Base-by-base conservation (phyloP, 1,140 invertebrate species). In the Helicorthomorpha holstii region DNA sequence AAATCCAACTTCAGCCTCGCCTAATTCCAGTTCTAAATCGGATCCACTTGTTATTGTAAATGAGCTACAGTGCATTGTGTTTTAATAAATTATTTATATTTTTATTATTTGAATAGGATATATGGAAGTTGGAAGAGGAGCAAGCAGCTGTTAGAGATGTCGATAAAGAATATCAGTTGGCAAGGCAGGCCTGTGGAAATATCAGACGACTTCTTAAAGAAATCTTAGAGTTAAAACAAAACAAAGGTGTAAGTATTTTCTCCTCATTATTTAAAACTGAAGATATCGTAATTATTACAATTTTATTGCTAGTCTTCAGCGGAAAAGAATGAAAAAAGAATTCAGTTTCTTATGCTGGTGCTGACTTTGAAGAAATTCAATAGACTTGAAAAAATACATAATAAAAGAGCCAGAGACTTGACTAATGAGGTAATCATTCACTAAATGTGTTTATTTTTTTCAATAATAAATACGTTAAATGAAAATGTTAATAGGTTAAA, bases 331-430 rank as follows among this genome's bases (percentile, higher is more conserved):
- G 72, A 78, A 46, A 75, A 80, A 48, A 72, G 79, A 63, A 74
- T 80, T 49, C 73, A 83, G 59, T 81, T 79, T 4, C 78, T 80
- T 2, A 66, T 92, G 49, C 68, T 80, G 57, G 78, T 91, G 58
- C 77, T 86, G 27, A 72, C 80, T 45, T 66, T 94, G 21, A 92
- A 92, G 62, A 92, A 91, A 66, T 65, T 94, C 0, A 96, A 95
- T 69, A 73, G 91, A 42, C 71, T 91, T 55, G 85, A 91, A 59
- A 94, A 95, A 69, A 78, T 92, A 27, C 72, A 82, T 3, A 81
- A 83, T 43, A 83, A 88, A 62, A 75, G 78, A 60, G 80, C 81
- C 0, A 72, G 87, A 51, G 89, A 95, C 69, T 75, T 77, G 21
- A 70, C 71, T 0, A 67, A 64, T 60, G 68, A 69, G 59, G 67